Percentiles rank a stretch among this genome's conserved stretches.
Conservation (phyloP, 2,797 vertebrate genomes). For the Molossus alvarezi region DNA sequence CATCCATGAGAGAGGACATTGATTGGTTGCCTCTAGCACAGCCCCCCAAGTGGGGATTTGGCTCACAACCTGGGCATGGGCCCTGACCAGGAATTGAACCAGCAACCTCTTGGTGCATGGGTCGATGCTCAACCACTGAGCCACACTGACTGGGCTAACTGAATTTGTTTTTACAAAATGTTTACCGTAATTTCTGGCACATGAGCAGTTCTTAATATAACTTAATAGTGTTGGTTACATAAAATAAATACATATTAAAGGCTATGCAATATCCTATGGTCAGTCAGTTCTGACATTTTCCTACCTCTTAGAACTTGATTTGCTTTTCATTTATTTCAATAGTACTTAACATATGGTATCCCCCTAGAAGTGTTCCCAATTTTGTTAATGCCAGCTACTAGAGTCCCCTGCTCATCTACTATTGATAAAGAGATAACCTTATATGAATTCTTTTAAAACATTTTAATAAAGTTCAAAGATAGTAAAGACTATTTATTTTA, state of each 20-base stretch:
- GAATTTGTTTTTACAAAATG: conserved; percentile 33
- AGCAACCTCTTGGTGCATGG: too few species aligned
- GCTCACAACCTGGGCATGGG: too few species aligned
- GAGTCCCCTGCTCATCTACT: background rate
- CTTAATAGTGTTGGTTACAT: background rate
- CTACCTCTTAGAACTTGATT: background rate
- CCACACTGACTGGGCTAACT: background rate
- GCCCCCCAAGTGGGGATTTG: too few species aligned
- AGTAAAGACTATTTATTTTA: conserved; percentile 17
- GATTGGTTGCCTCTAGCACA: too few species aligned
- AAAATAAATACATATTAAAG: conserved; percentile 40
- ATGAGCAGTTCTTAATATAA: background rate
- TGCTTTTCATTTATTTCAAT: conserved; percentile 64
- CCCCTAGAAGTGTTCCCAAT: background rate
- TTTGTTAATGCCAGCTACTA: conserved; percentile 32
- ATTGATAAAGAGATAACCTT: conserved; percentile 21
- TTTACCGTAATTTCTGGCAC: conserved; percentile 18
- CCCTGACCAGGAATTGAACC: too few species aligned
- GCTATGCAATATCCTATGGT: background rate
- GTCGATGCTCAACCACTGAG: too few species aligned
- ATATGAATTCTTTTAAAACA: conserved; percentile 31
- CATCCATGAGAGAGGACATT: too few species aligned
- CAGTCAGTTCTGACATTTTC: background rate
- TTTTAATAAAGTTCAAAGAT: conserved; percentile 27
- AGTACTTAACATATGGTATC: background rate